phyloP scores from a whole-genome alignment of 2,888 invertebrate species.

The Lepidocyrtoides sp. region DNA sequence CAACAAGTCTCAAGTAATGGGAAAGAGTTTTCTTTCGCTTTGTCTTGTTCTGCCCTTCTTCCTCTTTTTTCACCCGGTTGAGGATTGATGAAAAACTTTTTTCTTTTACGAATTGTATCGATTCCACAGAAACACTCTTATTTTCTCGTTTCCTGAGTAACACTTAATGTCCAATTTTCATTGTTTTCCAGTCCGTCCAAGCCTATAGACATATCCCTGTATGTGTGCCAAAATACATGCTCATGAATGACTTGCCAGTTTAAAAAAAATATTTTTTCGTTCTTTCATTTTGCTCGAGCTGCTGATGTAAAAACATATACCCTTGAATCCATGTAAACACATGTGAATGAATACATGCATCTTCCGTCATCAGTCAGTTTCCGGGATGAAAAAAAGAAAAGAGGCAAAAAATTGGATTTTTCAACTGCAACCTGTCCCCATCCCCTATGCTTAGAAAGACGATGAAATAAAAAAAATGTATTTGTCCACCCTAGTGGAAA shows the following conservation, averaged over 20 bases:
- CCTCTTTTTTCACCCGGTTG: conserved; percentile 27
- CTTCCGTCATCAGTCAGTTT: conserved; percentile 33
- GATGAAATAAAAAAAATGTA: background rate
- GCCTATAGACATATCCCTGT: conserved; percentile 56
- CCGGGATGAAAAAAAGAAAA: too few relatives aligned
- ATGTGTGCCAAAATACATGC: conserved; percentile 52
- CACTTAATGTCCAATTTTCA: conserved; percentile 40
- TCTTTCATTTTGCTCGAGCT: conserved; percentile 38
- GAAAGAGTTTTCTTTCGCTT: too few relatives aligned
- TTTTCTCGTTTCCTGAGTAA: conserved; percentile 8
- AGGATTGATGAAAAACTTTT: background rate
- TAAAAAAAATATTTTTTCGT: background rate
- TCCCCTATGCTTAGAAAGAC: background rate
- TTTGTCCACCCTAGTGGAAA: conserved; percentile 42
- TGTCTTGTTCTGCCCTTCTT: background rate
- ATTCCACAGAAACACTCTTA: conserved; percentile 7
- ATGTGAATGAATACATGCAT: background rate
- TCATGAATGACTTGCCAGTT: conserved; percentile 40
- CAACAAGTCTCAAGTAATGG: too few relatives aligned
- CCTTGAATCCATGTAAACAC: background rate
- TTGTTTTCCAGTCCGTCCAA: conserved; percentile 67
- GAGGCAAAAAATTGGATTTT: conserved; percentile 46
- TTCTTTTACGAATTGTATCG: background rate
- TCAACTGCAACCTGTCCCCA: too few relatives aligned
- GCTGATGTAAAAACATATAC: background rate